These are phyloP conservation scores for Atopsyche davidsoni DNA, from an alignment of 1,140 invertebrate species.

Conservation along the genomic window DNA sequence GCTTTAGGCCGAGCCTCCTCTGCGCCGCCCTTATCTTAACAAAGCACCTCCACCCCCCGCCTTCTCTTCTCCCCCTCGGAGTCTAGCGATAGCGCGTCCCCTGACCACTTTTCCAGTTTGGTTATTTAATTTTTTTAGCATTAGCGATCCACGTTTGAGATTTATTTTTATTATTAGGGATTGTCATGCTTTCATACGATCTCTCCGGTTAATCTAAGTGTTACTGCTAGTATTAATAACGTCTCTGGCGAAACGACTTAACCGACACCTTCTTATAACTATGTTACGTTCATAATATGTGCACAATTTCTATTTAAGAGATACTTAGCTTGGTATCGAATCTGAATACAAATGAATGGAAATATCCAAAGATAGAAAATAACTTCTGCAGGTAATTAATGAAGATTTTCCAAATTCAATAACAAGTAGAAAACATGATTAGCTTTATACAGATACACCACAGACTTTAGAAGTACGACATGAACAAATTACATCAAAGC, in stretches of 20 bases:
- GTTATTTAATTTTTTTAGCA: slow-evolving; percentile 27
- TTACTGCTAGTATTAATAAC: slow-evolving; percentile 29
- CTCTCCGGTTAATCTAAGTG: slow-evolving; percentile 27
- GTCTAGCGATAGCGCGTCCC: slow-evolving; percentile 25
- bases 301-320: slow-evolving; percentile 16
- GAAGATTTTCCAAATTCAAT: too few relatives aligned
- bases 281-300: slow-evolving; percentile 25
- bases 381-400: too few relatives aligned
- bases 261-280: slow-evolving; percentile 28
- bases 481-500: too few relatives aligned
- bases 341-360: background rate
- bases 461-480: too few relatives aligned
- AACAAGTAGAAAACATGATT: too few relatives aligned
- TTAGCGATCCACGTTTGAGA: slow-evolving; percentile 21
- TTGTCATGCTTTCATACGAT: slow-evolving; percentile 26
- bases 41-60: slow-evolving; percentile 32
- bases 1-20: slow-evolving; percentile 48
- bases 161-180: slow-evolving; percentile 23
- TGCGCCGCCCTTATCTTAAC: slow-evolving; percentile 38
- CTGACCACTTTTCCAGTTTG: slow-evolving; percentile 21
- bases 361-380: too few relatives aligned
- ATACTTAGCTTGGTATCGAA: background rate
- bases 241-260: slow-evolving; percentile 12
- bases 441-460: too few relatives aligned
- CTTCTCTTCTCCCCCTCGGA: slow-evolving; percentile 8